phyloP scores from a whole-genome alignment of 2,797 vertebrate species.

The Champsocephalus esox region DNA sequence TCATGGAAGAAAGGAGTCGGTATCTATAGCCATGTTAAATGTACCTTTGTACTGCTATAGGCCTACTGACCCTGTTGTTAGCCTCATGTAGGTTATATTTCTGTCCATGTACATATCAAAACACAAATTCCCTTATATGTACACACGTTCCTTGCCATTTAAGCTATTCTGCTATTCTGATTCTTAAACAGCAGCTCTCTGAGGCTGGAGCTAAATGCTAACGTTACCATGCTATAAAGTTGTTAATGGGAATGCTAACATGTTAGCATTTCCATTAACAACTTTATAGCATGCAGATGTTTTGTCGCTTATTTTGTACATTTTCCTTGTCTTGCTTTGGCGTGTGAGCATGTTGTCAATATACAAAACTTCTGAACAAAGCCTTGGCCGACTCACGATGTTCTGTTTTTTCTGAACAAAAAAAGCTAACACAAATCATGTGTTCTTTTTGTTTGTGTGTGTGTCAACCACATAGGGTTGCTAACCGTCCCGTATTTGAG shows the following conservation, averaged over 20 bases:
- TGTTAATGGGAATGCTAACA: background rate
- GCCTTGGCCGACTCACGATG: conserved; percentile 14
- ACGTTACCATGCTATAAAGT: background rate
- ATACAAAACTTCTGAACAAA: conserved; percentile 13
- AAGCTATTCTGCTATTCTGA: no score
- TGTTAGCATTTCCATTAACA: no score
- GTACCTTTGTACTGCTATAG: no score
- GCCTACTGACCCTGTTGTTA: no score
- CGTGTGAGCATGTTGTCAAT: background rate
- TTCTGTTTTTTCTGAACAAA: conserved; percentile 12
- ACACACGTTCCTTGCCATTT: no score
- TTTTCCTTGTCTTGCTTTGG: background rate
- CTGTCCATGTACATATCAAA: no score
- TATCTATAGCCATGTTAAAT: no score
- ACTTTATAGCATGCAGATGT: background rate
- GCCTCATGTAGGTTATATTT: no score
- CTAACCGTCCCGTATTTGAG: no score
- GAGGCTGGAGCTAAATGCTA: background rate
- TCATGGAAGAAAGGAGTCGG: no score
- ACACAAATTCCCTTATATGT: no score
- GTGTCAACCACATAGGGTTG: background rate
- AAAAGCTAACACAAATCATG: conserved; percentile 1
- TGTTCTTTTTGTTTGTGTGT: conserved; percentile 2
- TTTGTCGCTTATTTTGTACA: background rate
- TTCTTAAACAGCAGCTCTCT: background rate